Evolutionary conservation across 2,113 vertebrate genomes (phyloP).

Genomic region (Cromileptes altivelis): DNA sequence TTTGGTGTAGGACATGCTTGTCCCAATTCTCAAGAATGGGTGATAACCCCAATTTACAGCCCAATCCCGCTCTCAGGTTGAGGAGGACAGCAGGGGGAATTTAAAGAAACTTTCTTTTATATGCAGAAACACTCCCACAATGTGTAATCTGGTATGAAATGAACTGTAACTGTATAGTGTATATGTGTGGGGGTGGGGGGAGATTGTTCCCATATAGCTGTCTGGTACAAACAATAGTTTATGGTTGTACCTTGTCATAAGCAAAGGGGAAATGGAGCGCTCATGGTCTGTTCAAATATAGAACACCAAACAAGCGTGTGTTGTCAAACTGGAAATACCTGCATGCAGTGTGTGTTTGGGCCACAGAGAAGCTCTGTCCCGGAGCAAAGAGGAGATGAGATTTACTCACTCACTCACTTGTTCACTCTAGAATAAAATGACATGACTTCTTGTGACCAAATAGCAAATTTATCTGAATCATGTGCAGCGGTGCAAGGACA

Average conservation of each 20-base stretch:
- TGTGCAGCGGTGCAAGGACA: constrained; percentile 8
- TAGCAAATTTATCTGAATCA: constrained; percentile 31
- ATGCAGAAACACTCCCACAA: background rate
- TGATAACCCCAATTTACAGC: too few relatives aligned
- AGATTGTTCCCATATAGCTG: background rate
- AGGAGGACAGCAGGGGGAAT: too few relatives aligned
- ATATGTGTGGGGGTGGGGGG: too few relatives aligned
- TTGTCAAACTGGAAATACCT: constrained; percentile 85
- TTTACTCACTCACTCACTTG: constrained; percentile 5
- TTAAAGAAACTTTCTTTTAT: background rate
- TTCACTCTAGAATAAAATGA: background rate
- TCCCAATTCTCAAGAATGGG: too few relatives aligned
- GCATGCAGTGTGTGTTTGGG: constrained; percentile 49
- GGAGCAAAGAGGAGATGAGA: constrained; percentile 18
- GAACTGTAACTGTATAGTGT: background rate
- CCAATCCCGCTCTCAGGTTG: too few relatives aligned
- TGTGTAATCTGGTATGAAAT: background rate
- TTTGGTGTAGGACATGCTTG: too few relatives aligned
- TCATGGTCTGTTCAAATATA: constrained; percentile 57
- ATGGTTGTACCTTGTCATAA: background rate
- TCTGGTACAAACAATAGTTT: background rate
- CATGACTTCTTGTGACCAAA: background rate
- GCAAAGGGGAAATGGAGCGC: constrained; percentile 33
- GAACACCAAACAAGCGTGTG: constrained; percentile 55
- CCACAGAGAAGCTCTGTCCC: background rate